Evolutionary conservation across 2,888 invertebrate genomes (phyloP), one percentile per base, ranked within the genome.

Genomic region (Oscheius myriophilus): DNA sequence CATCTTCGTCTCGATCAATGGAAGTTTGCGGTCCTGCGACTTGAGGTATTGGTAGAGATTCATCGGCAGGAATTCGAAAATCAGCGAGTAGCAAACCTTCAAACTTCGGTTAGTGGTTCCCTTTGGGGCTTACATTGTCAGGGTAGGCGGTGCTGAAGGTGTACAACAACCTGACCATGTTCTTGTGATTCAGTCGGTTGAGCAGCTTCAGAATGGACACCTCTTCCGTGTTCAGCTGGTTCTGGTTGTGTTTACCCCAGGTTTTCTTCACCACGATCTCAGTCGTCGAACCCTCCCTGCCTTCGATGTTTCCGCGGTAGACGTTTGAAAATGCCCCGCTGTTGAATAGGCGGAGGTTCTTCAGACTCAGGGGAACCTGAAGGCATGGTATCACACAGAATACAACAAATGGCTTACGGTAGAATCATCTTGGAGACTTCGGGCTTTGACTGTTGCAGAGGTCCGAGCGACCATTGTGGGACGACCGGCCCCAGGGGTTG

Each of bases 81-180:
- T 75, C 43, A 81, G 69, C 2, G 71, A 70, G 41, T 73, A 70
- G 66, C 78, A 76, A 14, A 69, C 39, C 25, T 21, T 53, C 2
- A 23, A 21, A 23, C 18, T 21, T 16, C 9, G 14, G 21, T 23
- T 46, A 14, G 11, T 43, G 11, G 25, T 16, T 23, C 46, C 11
- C 16, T 16, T n/a, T 11, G n/a, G n/a, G 18, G 21, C 54, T 49
- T 39, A 59, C 51, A 14, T 66, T 63, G 46, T 70, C 73, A 11
- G 71, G 71, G 55, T 78, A 69, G 3, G 67, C 53, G 21, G 71
- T 75, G 54, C 70, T 65, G 53, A 96, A 97, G 70, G 97, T 96
- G 89, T 97, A 97, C 70, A 96, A 93, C 23, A 98, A 90, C 87
- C 93, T 93, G 0, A 97, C 95, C 1, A 98, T 95, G 88, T 98